Evolutionary conservation across 1,140 invertebrate species (phyloP).

Genomic region (Macrosteles quadrilineatus): DNA sequence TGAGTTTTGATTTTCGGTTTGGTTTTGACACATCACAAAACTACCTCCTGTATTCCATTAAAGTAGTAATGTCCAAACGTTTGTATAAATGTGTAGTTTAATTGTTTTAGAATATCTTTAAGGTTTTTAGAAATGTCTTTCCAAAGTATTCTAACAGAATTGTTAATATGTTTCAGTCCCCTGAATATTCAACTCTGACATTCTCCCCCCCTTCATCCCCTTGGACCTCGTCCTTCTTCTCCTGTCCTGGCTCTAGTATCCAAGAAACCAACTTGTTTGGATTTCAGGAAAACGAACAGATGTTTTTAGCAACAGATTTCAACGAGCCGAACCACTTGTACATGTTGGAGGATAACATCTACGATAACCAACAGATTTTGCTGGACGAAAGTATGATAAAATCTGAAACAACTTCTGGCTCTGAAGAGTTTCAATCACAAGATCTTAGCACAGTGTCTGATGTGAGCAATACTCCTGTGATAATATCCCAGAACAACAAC

Average conservation of each 20-base stretch:
- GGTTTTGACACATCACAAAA: too few relatives aligned
- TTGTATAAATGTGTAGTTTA: too few relatives aligned
- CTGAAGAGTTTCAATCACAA: constrained; percentile 12
- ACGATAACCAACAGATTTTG: constrained; percentile 2
- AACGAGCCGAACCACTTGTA: not conserved
- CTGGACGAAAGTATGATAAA: not conserved
- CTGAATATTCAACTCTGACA: not conserved
- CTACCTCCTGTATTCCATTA: too few relatives aligned
- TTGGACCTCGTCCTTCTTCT: not conserved
- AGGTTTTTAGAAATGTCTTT: too few relatives aligned
- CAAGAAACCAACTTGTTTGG: constrained; percentile 1
- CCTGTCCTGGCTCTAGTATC: not conserved
- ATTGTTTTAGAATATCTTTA: too few relatives aligned
- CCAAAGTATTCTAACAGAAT: too few relatives aligned
- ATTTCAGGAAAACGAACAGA: constrained; percentile 8
- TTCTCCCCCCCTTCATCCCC: not conserved
- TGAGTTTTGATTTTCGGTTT: too few relatives aligned
- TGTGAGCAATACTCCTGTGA: not conserved
- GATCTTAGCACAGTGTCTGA: not conserved
- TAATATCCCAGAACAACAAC: constrained; percentile 14
- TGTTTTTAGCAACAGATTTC: not conserved
- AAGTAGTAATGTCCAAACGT: too few relatives aligned
- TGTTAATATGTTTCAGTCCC: too few relatives aligned
- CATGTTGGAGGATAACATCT: not conserved
- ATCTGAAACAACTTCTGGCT: too few relatives aligned